phyloP scores from a whole-genome alignment of 2,888 invertebrate genomes.

The Xestia rhomboidea region DNA sequence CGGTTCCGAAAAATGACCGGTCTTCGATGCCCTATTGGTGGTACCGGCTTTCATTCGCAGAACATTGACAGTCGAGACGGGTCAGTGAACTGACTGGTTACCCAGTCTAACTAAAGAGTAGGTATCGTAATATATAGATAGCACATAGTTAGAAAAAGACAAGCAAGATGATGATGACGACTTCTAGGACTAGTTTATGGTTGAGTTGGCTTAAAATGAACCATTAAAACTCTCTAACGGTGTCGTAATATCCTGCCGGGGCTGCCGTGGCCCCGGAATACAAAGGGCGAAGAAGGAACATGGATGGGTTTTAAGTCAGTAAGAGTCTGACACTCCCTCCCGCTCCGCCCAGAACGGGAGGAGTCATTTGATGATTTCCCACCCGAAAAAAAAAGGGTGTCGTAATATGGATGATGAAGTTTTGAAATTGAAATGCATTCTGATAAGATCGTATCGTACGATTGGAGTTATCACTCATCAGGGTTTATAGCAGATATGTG shows the following conservation, averaged over 20 bases:
- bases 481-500: neutral
- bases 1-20: too few relatives aligned
- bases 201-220: neutral
- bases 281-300: too few relatives aligned
- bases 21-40: too few relatives aligned
- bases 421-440: neutral
- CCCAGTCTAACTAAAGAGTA: neutral
- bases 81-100: too few relatives aligned
- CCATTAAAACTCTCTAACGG: neutral
- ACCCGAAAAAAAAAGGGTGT: too few relatives aligned
- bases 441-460: neutral
- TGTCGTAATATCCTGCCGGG: too few relatives aligned
- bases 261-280: too few relatives aligned
- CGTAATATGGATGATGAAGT: neutral
- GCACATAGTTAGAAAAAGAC: neutral
- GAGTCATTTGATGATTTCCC: too few relatives aligned
- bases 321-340: too few relatives aligned
- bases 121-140: neutral
- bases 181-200: neutral
- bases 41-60: neutral
- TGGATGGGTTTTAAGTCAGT: too few relatives aligned
- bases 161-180: neutral
- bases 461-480: neutral
- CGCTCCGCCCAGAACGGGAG: too few relatives aligned
- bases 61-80: neutral